A percentile compares a stretch with the other conserved stretches of the same genome.
These are phyloP conservation scores for Scolopax rusticola DNA, from an alignment of 2,797 vertebrate genomes.

Conservation along the genomic window DNA sequence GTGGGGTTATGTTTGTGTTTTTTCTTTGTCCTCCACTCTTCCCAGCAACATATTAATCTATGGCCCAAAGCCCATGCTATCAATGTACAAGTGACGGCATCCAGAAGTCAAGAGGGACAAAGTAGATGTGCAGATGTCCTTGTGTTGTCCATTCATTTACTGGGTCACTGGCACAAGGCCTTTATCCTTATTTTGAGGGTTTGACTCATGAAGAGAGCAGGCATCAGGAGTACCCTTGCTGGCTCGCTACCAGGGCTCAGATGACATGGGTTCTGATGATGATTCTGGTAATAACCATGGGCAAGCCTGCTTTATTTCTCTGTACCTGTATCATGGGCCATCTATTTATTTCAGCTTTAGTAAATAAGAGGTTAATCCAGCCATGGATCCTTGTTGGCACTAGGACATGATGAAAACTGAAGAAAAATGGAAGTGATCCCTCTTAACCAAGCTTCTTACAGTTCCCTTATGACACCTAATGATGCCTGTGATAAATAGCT, in stretches of 20 bases:
- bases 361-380: slow-evolving; percentile 9
- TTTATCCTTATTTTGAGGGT: neutral
- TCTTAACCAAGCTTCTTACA: neutral
- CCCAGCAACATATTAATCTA: neutral
- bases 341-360: neutral
- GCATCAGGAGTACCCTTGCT: neutral
- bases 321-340: neutral
- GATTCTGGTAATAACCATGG: neutral
- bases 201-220: neutral
- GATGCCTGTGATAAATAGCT: slow-evolving; percentile 39
- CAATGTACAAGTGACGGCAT: neutral
- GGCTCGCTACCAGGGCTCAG: neutral
- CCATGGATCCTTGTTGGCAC: neutral
- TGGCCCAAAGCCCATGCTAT: neutral
- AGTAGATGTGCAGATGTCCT: neutral
- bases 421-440: neutral
- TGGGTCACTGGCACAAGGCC: neutral
- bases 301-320: neutral
- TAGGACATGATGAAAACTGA: neutral
- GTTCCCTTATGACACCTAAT: slow-evolving; percentile 32
- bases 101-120: neutral
- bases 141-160: neutral
- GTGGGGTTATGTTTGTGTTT: neutral
- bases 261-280: neutral
- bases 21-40: neutral